Evolutionary conservation across 2,888 invertebrate genomes (phyloP).

Genomic region (Crioceris asparagi): DNA sequence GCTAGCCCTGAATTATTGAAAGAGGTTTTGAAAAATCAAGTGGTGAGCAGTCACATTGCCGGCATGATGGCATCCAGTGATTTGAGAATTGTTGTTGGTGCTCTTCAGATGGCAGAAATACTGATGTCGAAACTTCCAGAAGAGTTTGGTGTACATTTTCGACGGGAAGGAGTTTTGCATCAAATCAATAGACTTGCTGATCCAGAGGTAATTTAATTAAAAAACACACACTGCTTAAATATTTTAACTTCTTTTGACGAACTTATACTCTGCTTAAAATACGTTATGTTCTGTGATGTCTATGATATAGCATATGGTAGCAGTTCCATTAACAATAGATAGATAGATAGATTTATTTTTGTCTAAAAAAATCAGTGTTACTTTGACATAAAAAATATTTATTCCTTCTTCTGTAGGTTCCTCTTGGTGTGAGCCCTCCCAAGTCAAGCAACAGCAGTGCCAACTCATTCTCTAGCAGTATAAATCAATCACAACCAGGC

Average conservation of each 20-base stretch:
- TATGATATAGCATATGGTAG: too few species aligned
- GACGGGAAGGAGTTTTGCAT: conserved; percentile 95
- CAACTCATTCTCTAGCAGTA: conserved; percentile 42
- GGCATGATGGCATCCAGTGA: conserved; percentile 98
- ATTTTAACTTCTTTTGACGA: too few species aligned
- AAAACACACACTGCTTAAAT: too few species aligned
- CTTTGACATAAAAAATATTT: too few species aligned
- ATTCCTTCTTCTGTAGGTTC: conserved; percentile 36
- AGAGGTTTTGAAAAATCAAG: conserved; percentile 59
- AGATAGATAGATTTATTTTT: not conserved
- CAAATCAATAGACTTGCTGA: conserved; percentile 65
- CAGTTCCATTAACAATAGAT: too few species aligned
- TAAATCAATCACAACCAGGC: conserved; percentile 38
- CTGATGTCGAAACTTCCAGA: conserved; percentile 94
- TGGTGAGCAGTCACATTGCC: conserved; percentile 93
- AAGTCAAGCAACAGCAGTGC: conserved; percentile 43
- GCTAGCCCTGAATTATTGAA: conserved; percentile 78
- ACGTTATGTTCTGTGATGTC: too few species aligned
- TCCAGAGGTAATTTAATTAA: conserved; percentile 45
- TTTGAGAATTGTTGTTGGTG: conserved; percentile 91
- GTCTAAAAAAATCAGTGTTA: not conserved
- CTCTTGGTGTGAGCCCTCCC: conserved; percentile 46
- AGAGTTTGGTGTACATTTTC: conserved; percentile 90
- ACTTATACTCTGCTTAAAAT: too few species aligned
- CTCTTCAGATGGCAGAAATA: conserved; percentile 93